Conservation (phyloP, 2,797 vertebrate species). For the Sebastes minor region DNA sequence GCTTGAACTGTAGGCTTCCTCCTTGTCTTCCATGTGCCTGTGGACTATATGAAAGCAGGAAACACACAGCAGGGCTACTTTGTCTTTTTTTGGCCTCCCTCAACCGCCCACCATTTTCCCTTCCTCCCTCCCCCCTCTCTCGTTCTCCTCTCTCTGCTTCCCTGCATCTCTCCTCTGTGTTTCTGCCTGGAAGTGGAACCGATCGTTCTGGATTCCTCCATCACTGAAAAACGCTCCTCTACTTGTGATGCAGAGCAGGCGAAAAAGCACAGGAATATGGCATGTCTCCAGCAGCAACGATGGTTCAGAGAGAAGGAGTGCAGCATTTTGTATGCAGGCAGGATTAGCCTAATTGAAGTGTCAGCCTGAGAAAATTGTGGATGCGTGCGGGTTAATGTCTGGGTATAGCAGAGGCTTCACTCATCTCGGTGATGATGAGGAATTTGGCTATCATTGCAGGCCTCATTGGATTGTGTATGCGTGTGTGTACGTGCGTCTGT, state of each 20-base stretch:
- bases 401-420: constrained; percentile 67
- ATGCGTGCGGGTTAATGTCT: constrained; percentile 73
- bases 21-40: constrained; percentile 15
- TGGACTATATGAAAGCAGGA: constrained; percentile 38
- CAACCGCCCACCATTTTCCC: constrained; percentile 7
- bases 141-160: constrained; percentile 11
- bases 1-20: constrained; percentile 57
- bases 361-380: constrained; percentile 81
- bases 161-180: constrained; percentile 38
- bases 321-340: constrained; percentile 68
- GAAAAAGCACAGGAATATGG: constrained; percentile 59
- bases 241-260: constrained; percentile 68
- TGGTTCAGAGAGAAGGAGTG: constrained; percentile 56
- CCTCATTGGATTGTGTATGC: constrained; percentile 36
- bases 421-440: constrained; percentile 66
- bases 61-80: constrained; percentile 36
- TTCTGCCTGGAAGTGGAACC: constrained; percentile 58
- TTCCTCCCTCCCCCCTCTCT: not conserved
- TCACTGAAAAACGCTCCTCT: constrained; percentile 27
- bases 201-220: constrained; percentile 59
- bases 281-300: constrained; percentile 66
- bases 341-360: constrained; percentile 85
- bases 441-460: constrained; percentile 59
- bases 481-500: not conserved
- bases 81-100: constrained; percentile 20